These are phyloP conservation scores for Cosmia trapezina DNA, from an alignment of 2,888 invertebrate species.

Conservation along the genomic window DNA sequence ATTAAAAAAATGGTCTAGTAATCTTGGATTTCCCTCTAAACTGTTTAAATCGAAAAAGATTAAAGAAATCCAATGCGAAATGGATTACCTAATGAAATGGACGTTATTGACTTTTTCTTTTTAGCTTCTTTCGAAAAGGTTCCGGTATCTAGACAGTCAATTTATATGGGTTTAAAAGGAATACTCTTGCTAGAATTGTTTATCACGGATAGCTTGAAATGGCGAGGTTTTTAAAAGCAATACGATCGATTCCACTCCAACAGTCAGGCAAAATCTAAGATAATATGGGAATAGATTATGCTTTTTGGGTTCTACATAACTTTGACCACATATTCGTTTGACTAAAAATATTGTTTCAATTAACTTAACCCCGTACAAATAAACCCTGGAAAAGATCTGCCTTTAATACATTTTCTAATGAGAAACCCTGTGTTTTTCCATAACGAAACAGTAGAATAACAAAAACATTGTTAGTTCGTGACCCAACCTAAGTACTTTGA, in stretches of 20 bases:
- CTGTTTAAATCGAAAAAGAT: constrained; percentile 10
- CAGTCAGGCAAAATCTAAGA: neutral
- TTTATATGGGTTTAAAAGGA: constrained; percentile 17
- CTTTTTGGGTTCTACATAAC: neutral
- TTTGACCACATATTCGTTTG: neutral
- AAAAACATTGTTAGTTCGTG: constrained; percentile 1
- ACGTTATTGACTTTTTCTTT: constrained; percentile 17
- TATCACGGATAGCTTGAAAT: neutral
- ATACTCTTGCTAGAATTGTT: neutral
- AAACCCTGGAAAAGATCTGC: neutral
- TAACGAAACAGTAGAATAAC: neutral
- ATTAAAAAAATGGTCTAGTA: too few relatives aligned
- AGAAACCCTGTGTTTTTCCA: neutral
- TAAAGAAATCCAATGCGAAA: constrained; percentile 21
- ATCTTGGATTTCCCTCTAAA: neutral
- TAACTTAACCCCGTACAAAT: neutral
- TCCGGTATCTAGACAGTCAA: constrained; percentile 16
- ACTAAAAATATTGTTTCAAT: neutral
- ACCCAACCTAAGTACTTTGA: constrained; percentile 17
- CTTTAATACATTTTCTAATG: neutral
- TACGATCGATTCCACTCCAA: neutral
- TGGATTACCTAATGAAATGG: constrained; percentile 5
- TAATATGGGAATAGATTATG: neutral
- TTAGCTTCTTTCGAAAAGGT: constrained; percentile 7
- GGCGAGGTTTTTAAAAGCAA: neutral